Evolutionary conservation across 1,140 invertebrate species (phyloP), one percentile per base, ranked within the genome.

Genomic region (Bicyclus anynana): DNA sequence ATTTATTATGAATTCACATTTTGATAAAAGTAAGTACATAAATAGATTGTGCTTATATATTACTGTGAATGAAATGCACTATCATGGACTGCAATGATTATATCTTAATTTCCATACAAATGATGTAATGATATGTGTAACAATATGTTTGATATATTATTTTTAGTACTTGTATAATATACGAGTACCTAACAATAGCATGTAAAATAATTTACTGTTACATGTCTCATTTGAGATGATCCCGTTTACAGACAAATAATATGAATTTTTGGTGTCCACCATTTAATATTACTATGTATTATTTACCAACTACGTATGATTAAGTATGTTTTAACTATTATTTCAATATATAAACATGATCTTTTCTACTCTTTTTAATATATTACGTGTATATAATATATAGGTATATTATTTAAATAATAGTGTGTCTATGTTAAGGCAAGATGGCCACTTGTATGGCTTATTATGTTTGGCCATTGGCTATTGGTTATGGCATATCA

Each of bases 61-160:
- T 84, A 84, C 73, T 77, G 72, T 70, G 67, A 79, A 80, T 84
- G 79, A 87, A 85, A 87, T 87, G 84, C 83, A 86, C 79, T 86
- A 77, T 72, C 67, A 78, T 84, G 81, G 81, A 83, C 81, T 72
- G 71, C 71, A n/a, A 72, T 69, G 16, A 38, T 38, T 13, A 20
- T 9, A 68, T 71, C 69, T 48, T 50, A 62, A 63, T 59, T 47
- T 58, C 20, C 27, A 52, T 55, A 54, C 62, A 52, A 55, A 48
- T 60, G 59, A 58, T 60, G 47, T 57, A 53, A 66, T 66, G 67
- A 69, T 69, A 69, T 69, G 59, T 65, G 59, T 65, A 47, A 67
- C 56, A 66, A 66, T 69, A 65, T 62, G 60, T 49, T 58, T 53
- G 49, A 59, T 59, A 49, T 59, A 53, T 46, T 48, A 38, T 53